These are phyloP conservation scores for Bombus pascuorum DNA, from an alignment of 1,140 invertebrate species.

Conservation along the genomic window DNA sequence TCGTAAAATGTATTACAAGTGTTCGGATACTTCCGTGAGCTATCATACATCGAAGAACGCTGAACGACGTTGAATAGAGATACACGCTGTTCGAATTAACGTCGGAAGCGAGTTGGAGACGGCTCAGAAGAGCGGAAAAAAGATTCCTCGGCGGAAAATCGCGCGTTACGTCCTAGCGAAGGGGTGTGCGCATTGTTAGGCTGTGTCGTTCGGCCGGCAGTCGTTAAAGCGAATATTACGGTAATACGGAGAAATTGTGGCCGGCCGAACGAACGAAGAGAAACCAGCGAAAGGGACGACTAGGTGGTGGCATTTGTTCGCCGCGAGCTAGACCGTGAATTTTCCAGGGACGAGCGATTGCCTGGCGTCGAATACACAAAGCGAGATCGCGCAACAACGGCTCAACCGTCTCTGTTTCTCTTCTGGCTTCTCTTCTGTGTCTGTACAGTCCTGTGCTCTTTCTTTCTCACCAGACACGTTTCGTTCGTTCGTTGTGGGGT, in stretches of 20 bases:
- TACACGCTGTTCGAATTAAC: not conserved
- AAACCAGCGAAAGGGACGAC: not conserved
- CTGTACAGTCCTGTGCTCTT: not conserved
- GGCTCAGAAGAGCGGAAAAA: not conserved
- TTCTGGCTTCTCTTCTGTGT: not conserved
- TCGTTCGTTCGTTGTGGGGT: not conserved
- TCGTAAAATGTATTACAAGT: too few species aligned
- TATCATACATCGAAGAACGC: not conserved
- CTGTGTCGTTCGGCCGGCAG: slow-evolving; percentile 21
- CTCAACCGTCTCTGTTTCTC: not conserved
- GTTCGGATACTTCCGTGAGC: not conserved
- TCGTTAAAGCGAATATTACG: slow-evolving; percentile 64
- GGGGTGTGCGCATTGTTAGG: slow-evolving; percentile 23
- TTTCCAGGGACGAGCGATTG: slow-evolving; percentile 61
- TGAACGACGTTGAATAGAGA: not conserved
- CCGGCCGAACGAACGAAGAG: slow-evolving; percentile 30
- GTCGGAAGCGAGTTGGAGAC: not conserved
- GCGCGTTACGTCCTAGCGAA: not conserved
- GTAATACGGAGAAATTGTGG: slow-evolving; percentile 60
- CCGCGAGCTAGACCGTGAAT: slow-evolving; percentile 63
- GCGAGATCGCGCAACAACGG: slow-evolving; percentile 43
- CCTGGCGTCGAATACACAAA: slow-evolving; percentile 62
- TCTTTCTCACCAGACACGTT: slow-evolving; percentile 1
- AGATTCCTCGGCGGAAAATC: slow-evolving; percentile 11
- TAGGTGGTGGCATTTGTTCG: slow-evolving; percentile 28